Conservation (phyloP, 2,113 vertebrate genomes). For the Notechis scutatus region DNA sequence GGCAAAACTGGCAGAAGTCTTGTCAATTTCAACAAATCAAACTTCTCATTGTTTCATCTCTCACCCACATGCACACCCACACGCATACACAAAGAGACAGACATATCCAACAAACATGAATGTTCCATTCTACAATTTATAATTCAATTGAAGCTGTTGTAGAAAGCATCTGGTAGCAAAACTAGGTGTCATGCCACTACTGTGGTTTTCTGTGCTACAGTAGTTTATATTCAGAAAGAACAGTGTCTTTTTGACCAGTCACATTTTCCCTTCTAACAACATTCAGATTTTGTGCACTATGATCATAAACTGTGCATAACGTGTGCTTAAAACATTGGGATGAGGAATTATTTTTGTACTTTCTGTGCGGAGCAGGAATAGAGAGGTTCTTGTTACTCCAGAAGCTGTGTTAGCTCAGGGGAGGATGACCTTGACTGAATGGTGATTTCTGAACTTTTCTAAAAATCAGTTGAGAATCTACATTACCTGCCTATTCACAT, state of each 20-base stretch:
- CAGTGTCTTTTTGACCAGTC: background rate
- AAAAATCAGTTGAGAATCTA: background rate
- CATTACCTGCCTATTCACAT: background rate
- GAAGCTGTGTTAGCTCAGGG: background rate
- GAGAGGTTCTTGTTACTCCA: background rate
- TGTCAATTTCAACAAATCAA: background rate
- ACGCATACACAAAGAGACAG: background rate
- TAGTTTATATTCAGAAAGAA: background rate
- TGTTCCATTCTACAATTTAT: background rate
- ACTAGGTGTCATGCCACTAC: background rate
- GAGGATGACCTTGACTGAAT: background rate
- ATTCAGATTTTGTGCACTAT: background rate
- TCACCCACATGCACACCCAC: background rate
- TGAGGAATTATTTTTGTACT: background rate
- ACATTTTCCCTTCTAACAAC: background rate
- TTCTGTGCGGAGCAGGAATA: background rate
- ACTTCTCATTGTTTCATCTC: background rate
- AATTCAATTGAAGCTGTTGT: background rate
- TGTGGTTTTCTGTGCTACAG: background rate
- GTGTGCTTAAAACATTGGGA: background rate
- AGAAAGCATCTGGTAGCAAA: background rate
- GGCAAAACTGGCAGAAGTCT: background rate
- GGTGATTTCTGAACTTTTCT: background rate
- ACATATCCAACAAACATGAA: background rate
- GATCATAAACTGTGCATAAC: background rate